A percentile compares a stretch with the other conserved stretches of the same genome.
Conservation (phyloP, 1,140 invertebrate species). For the Dendroctonus valens region DNA sequence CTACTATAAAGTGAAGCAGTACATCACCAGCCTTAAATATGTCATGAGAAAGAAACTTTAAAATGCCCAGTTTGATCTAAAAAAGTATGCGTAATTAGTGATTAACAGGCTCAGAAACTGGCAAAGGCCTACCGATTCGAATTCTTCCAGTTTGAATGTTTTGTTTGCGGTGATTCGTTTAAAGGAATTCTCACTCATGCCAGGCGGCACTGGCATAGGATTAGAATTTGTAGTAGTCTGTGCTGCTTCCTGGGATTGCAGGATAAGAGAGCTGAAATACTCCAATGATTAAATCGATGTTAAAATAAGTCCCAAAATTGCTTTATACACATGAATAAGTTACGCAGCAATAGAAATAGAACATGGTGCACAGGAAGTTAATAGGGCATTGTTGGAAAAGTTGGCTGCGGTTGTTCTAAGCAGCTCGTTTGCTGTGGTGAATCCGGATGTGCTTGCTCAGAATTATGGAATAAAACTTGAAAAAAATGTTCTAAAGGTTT, state of each 20-base stretch:
- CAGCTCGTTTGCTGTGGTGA: no score
- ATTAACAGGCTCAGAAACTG: constrained; percentile 43
- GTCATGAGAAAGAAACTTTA: constrained; percentile 78
- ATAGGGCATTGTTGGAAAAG: no score
- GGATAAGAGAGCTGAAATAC: constrained; percentile 38
- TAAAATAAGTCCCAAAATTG: no score
- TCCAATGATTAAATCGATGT: neutral
- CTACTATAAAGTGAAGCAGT: constrained; percentile 76
- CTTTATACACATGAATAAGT: no score
- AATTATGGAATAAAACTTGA: no score
- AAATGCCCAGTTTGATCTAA: constrained; percentile 72
- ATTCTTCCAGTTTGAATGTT: constrained; percentile 73
- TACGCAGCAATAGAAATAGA: no score
- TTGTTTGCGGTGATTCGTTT: constrained; percentile 77
- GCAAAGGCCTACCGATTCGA: constrained; percentile 64
- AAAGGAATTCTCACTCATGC: constrained; percentile 75
- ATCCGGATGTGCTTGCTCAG: no score
- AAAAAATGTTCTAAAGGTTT: no score
- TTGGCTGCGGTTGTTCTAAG: no score
- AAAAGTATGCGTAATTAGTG: constrained; percentile 68
- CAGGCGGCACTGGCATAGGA: constrained; percentile 67
- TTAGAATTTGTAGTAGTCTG: constrained; percentile 11
- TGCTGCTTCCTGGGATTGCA: constrained; percentile 35
- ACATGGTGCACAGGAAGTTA: no score
- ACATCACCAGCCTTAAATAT: constrained; percentile 74